Evolutionary conservation across 2,113 vertebrate genomes (phyloP).

Genomic region (Echinops telfairi): DNA sequence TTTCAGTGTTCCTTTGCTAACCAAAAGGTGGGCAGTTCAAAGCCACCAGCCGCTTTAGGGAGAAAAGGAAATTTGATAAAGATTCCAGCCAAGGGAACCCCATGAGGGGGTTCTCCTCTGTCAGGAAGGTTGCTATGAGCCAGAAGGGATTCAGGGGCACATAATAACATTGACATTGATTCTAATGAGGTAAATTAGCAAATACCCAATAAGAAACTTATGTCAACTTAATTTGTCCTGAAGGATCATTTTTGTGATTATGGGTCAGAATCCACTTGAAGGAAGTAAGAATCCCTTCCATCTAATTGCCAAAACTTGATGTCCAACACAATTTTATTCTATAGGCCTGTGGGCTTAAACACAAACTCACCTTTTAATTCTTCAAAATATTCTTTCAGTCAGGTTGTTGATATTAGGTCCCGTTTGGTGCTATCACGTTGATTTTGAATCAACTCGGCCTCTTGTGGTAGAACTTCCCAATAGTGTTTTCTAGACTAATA

Average conservation of each 20-base stretch:
- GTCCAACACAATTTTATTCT: neutral
- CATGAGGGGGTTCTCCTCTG: too few relatives aligned
- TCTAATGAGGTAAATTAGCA: too few relatives aligned
- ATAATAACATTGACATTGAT: too few relatives aligned
- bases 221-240: neutral
- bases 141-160: too few relatives aligned
- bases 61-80: neutral
- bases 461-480: neutral
- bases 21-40: too few relatives aligned
- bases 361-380: neutral
- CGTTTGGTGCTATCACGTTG: neutral
- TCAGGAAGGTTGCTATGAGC: too few relatives aligned
- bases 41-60: neutral
- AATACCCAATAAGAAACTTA: neutral
- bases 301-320: neutral
- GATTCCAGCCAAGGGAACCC: too few relatives aligned
- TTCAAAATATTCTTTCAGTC: slow-evolving; percentile 1
- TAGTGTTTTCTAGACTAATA: neutral
- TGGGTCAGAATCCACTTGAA: too few relatives aligned
- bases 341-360: neutral
- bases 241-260: neutral
- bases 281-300: neutral
- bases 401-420: neutral
- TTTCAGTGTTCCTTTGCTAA: too few relatives aligned
- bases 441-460: neutral